Evolutionary conservation across 1,140 invertebrate genomes (phyloP).

Genomic region (Ostrea denselamellosa): DNA sequence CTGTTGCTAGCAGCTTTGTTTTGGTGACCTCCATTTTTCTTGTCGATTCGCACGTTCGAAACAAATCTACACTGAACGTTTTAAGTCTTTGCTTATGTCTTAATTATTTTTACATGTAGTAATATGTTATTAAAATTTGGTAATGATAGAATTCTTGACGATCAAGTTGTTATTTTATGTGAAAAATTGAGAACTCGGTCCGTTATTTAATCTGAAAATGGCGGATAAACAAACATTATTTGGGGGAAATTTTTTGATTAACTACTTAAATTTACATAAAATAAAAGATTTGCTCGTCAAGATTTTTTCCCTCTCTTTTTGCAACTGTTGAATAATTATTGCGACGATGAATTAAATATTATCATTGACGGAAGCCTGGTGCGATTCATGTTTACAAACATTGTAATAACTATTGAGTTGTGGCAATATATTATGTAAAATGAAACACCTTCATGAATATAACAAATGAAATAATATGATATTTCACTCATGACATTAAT

Average conservation of each 20-base stretch:
- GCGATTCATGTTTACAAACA: no score
- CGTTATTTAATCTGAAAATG: neutral
- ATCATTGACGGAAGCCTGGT: no score
- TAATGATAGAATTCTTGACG: neutral
- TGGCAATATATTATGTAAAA: no score
- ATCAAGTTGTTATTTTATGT: neutral
- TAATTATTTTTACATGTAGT: neutral
- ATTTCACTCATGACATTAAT: no score
- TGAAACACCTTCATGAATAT: no score
- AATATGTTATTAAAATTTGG: neutral
- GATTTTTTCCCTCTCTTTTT: no score
- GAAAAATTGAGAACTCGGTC: neutral
- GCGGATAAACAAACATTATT: neutral
- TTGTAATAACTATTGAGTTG: no score
- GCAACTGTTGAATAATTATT: no score
- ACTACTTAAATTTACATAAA: neutral
- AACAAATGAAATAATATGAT: no score
- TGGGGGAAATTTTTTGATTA: neutral
- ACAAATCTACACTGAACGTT: neutral
- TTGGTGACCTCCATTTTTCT: neutral
- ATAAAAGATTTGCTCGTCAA: no score
- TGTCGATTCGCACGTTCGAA: neutral
- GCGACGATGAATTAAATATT: no score
- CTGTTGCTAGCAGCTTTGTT: neutral
- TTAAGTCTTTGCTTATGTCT: neutral